Evolutionary conservation across 2,113 vertebrate genomes (phyloP).

Genomic region (Sceloporus undulatus): DNA sequence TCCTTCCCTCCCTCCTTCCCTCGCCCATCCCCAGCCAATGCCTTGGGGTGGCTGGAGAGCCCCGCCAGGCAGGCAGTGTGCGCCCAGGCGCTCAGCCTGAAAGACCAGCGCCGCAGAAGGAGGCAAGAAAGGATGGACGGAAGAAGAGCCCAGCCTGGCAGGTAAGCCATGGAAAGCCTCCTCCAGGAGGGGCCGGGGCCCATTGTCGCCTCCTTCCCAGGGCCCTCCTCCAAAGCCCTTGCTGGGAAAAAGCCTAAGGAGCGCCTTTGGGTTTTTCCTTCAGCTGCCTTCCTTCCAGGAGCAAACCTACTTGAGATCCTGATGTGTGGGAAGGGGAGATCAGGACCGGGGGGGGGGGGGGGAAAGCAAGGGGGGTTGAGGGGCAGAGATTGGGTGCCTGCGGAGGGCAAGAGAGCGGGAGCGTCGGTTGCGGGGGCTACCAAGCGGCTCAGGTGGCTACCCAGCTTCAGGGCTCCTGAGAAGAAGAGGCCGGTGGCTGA

Average conservation of each 20-base stretch:
- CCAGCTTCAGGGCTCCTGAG: not conserved
- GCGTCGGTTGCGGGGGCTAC: not conserved
- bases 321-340: not conserved
- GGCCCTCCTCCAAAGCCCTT: not conserved
- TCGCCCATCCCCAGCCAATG: not conserved
- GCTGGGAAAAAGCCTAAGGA: not conserved
- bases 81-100: constrained; percentile 1
- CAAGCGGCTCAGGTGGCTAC: not conserved
- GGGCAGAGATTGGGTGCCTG: not conserved
- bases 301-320: not conserved
- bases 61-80: constrained; percentile 24
- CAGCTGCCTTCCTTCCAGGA: too few relatives aligned
- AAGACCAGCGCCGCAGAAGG: constrained; percentile 18
- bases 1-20: not conserved
- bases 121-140: not conserved
- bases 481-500: not conserved
- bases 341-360: not conserved
- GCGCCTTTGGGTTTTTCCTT: too few relatives aligned
- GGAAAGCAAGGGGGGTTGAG: not conserved
- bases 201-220: too few relatives aligned
- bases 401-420: not conserved
- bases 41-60: constrained; percentile 8
- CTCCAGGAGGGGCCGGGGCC: accelerated
- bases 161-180: constrained; percentile 15
- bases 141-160: constrained; percentile 33